Evolutionary conservation across 2,888 invertebrate species (phyloP), one percentile per base, ranked within the genome.

Genomic region (Apoda limacodes): DNA sequence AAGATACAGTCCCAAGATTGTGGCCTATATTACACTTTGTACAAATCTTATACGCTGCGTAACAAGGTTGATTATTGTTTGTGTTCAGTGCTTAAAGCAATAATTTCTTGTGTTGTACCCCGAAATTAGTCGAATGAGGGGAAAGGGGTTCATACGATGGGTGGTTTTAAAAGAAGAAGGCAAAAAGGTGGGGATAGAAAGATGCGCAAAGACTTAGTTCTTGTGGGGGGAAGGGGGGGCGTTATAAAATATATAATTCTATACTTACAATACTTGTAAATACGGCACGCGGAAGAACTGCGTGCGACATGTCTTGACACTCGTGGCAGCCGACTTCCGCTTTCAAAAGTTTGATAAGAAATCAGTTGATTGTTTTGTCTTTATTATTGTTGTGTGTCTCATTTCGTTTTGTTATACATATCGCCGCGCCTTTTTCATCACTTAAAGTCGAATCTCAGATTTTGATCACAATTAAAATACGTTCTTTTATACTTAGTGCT

Each of bases 221-320:
- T 74, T 71, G 71, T 60, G 72, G 71, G 70, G 55, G 54, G 58
- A 72, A 74, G 62, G 76, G 57, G 54, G 58, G 72, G 75, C 63
- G 76, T 78, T 80, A 78, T 78, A 78, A 80, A 80, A 80, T 80
- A 78, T 80, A 80, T 80, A 80, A 80, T 80, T 80, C 78, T 80
- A 80, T 78, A 78, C 80, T 80, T 78, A 80, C 80, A 80, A 80
- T 80, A 80, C 80, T 80, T 80, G 80, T 80, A 80, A 80, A 80
- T 80, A 80, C 78, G 76, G 65, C 60, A 76, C 70, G 75, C 78
- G 80, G 80, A 78, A 80, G 75, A 72, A 65, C 52, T 41, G 26
- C 45, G 59, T 34, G 19, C 19, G 21, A 13, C 5, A 3, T 9
- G 37, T 30, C 39, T 69, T 72, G 75, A 56, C 62, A 60, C 64